phyloP scores from a whole-genome alignment of 2,888 invertebrate species.

The Pristionchus entomophagus region DNA sequence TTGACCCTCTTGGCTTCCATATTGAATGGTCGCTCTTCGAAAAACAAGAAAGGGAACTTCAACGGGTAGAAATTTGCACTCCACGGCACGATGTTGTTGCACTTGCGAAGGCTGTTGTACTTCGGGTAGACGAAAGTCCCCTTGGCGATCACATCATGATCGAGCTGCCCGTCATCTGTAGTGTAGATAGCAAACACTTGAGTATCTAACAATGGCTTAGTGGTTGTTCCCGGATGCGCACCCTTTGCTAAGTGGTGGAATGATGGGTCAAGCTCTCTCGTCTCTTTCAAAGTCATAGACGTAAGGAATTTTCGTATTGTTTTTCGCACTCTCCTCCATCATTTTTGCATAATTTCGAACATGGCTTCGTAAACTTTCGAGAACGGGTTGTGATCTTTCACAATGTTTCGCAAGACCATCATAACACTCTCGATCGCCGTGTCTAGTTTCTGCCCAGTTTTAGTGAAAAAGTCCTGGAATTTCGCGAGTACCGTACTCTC shows the following conservation, averaged over 20 bases:
- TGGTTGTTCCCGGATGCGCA: neutral
- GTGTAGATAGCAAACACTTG: conserved; percentile 12
- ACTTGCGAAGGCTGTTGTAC: neutral
- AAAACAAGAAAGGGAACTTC: neutral
- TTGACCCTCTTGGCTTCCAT: neutral
- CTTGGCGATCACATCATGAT: neutral
- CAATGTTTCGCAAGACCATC: neutral
- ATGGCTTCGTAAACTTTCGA: neutral
- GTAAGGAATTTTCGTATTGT: neutral
- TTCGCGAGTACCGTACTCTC: neutral
- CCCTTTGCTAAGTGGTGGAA: neutral
- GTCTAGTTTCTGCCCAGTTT: neutral
- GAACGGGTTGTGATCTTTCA: neutral
- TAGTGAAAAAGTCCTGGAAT: neutral
- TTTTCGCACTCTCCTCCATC: neutral
- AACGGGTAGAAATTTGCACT: neutral
- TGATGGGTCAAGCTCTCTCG: neutral
- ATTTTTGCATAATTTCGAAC: neutral
- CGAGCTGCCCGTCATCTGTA: neutral
- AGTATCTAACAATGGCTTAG: neutral
- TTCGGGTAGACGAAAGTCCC: neutral
- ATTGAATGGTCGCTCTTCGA: neutral
- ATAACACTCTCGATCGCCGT: neutral
- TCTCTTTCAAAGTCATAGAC: neutral
- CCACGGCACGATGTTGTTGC: neutral